A percentile compares a stretch with the other conserved stretches of the same genome.
phyloP scores from a whole-genome alignment of 2,113 vertebrate genomes.

The Mastomys natalensis region DNA sequence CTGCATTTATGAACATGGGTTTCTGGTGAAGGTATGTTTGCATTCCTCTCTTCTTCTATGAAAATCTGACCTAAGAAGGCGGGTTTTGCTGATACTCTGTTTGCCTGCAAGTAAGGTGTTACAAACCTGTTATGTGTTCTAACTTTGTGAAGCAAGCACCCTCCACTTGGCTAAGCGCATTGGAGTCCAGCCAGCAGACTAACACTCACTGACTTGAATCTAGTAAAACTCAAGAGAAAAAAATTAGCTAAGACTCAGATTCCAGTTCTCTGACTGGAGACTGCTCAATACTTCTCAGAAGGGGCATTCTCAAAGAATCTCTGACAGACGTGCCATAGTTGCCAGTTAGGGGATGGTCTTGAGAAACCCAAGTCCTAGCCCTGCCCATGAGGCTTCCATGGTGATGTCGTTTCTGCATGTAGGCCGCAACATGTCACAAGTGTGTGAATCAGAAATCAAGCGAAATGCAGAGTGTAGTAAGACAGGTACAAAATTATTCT shows the following conservation, averaged over 20 bases:
- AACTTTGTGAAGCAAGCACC: constrained; percentile 57
- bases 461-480: constrained; percentile 68
- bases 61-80: not conserved
- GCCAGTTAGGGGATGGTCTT: constrained; percentile 59
- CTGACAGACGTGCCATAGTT: constrained; percentile 61
- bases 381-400: constrained; percentile 65
- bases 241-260: constrained; percentile 85
- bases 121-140: constrained; percentile 80
- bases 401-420: constrained; percentile 72
- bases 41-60: constrained; percentile 17
- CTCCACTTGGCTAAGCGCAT: constrained; percentile 74
- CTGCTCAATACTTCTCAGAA: constrained; percentile 80
- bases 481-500: not conserved
- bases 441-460: constrained; percentile 79
- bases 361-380: constrained; percentile 51
- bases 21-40: constrained; percentile 61
- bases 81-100: constrained; percentile 46
- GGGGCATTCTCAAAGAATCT: constrained; percentile 55
- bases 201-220: constrained; percentile 85
- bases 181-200: constrained; percentile 82
- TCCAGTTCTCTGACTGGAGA: constrained; percentile 83
- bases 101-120: constrained; percentile 40
- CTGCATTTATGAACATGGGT: constrained; percentile 57
- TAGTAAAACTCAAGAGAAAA: constrained; percentile 84
- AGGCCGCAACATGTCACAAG: constrained; percentile 60